These are phyloP conservation scores for Spicauda simplicius DNA, from an alignment of 2,888 invertebrate genomes.

Conservation along the genomic window DNA sequence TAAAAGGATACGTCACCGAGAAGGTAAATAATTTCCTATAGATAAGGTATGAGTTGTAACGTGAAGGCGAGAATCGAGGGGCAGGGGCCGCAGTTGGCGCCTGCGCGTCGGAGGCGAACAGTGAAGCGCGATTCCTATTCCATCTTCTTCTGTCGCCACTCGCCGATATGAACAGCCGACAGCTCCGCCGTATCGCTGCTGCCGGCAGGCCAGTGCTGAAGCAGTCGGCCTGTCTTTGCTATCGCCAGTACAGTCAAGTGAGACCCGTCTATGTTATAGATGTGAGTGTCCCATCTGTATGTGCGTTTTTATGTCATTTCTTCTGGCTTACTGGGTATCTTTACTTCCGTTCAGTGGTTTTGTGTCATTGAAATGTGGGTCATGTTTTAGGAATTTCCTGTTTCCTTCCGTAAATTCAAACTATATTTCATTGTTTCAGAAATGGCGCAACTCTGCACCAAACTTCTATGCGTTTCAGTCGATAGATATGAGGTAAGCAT, in stretches of 20 bases:
- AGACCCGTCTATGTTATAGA: constrained; percentile 75
- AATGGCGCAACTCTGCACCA: constrained; percentile 80
- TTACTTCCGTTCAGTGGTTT: neutral
- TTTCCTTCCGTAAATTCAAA: too few species aligned
- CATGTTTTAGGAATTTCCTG: too few species aligned
- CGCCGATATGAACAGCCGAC: constrained; percentile 69
- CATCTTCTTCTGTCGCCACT: constrained; percentile 44
- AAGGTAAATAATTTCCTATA: constrained; percentile 62
- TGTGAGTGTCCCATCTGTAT: constrained; percentile 70
- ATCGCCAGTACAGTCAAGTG: constrained; percentile 75
- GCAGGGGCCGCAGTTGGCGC: constrained; percentile 66
- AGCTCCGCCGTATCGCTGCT: constrained; percentile 66
- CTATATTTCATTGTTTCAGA: constrained; percentile 62
- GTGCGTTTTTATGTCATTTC: constrained; percentile 3
- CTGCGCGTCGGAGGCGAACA: constrained; percentile 63
- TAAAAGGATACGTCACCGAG: constrained; percentile 55
- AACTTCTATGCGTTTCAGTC: constrained; percentile 77
- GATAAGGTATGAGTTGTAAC: constrained; percentile 55
- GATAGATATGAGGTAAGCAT: constrained; percentile 72
- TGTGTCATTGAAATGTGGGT: neutral
- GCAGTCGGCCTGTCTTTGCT: constrained; percentile 57
- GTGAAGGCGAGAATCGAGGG: constrained; percentile 48
- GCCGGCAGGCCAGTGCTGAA: constrained; percentile 52
- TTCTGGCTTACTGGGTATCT: neutral
- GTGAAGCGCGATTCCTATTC: constrained; percentile 59